These are phyloP conservation scores for Calyptommatus sinebrachiatus DNA, from an alignment of 2,113 vertebrate genomes.

Conservation along the genomic window DNA sequence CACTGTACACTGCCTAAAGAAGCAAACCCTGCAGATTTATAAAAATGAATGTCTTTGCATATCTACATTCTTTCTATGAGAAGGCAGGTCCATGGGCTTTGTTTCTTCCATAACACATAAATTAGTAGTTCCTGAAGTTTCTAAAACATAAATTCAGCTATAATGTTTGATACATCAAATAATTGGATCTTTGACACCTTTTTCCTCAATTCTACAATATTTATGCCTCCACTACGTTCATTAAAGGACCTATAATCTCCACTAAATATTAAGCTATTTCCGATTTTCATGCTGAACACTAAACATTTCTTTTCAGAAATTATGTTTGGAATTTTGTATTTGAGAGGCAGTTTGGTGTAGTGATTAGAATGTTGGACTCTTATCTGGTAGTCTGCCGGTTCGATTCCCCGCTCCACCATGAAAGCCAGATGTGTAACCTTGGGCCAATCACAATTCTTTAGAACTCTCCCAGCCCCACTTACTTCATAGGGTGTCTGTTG, in stretches of 20 bases:
- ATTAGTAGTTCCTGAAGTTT: neutral
- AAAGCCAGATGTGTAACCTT: too few relatives aligned
- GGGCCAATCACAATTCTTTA: too few relatives aligned
- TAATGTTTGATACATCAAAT: neutral
- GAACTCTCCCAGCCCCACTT: too few relatives aligned
- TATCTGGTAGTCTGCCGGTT: too few relatives aligned
- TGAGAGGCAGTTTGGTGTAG: too few relatives aligned
- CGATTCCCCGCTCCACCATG: too few relatives aligned
- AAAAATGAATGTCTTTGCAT: neutral
- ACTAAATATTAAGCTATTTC: constrained; percentile 25
- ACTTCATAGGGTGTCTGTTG: too few relatives aligned
- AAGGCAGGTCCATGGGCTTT: neutral
- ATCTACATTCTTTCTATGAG: neutral
- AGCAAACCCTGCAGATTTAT: constrained; percentile 19
- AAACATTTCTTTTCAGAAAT: constrained; percentile 42
- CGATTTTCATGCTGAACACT: constrained; percentile 45
- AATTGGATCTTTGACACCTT: neutral
- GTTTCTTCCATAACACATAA: neutral
- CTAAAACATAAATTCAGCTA: neutral
- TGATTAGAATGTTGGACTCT: too few relatives aligned
- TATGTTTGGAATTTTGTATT: constrained; percentile 15
- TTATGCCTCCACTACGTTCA: constrained; percentile 11
- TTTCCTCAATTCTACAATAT: neutral
- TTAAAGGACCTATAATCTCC: constrained; percentile 9
- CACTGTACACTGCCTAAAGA: constrained; percentile 8